Percentiles rank a stretch among this genome's conserved stretches.
These are phyloP conservation scores for Tyrannus savana DNA, from an alignment of 2,113 vertebrate genomes.

Conservation along the genomic window DNA sequence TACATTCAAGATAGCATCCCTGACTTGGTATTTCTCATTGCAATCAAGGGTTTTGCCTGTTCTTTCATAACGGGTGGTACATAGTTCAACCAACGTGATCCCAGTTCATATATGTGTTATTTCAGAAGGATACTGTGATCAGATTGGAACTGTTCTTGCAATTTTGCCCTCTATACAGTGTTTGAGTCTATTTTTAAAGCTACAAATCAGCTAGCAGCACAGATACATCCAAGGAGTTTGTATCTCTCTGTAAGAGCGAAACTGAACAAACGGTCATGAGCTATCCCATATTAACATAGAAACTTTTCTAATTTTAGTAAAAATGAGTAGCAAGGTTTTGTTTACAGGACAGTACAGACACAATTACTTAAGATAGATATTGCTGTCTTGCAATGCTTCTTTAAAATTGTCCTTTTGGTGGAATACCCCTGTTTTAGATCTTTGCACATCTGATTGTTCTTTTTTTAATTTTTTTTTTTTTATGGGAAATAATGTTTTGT, in stretches of 20 bases:
- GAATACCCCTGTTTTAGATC: rapidly evolving
- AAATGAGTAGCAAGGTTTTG: background rate
- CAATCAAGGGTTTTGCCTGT: background rate
- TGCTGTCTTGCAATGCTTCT: background rate
- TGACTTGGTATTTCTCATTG: background rate
- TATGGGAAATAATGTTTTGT: background rate
- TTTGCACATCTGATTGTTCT: background rate
- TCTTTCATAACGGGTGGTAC: background rate
- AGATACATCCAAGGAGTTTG: background rate
- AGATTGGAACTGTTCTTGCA: background rate
- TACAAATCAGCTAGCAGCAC: background rate
- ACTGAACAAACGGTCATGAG: background rate
- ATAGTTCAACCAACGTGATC: background rate
- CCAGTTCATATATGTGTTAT: background rate
- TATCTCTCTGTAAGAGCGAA: background rate
- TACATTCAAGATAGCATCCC: background rate
- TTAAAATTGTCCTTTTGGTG: background rate
- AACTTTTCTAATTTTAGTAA: background rate
- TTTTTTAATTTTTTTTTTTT: background rate
- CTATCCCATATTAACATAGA: background rate
- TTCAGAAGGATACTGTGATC: background rate
- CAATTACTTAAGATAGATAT: background rate
- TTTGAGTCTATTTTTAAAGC: background rate
- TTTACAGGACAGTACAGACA: background rate
- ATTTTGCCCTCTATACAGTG: background rate